A percentile compares a stretch with the other conserved stretches of the same genome.
Evolutionary conservation across 2,113 vertebrate species (phyloP).

Genomic region (Vulpes lagopus): DNA sequence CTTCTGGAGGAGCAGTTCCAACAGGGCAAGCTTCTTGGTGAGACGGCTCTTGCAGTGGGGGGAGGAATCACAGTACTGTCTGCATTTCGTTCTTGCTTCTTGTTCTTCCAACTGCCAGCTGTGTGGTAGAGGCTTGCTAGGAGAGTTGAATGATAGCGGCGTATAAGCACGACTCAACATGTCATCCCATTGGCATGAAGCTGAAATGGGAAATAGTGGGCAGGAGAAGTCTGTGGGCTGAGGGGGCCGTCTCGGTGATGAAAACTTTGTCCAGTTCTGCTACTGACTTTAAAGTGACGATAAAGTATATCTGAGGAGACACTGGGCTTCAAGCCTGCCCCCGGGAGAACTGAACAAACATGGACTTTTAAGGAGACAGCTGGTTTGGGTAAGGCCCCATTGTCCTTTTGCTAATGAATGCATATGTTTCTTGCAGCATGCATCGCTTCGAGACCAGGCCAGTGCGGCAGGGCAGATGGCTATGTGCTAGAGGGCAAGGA

Average conservation of each 20-base stretch:
- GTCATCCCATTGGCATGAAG: background rate
- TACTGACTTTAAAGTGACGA: constrained; percentile 89
- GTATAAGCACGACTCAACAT: background rate
- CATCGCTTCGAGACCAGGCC: constrained; percentile 96
- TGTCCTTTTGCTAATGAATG: constrained; percentile 42
- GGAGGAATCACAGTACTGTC: background rate
- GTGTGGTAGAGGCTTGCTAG: background rate
- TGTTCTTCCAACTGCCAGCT: background rate
- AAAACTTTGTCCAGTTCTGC: constrained; percentile 94
- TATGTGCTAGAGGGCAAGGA: constrained; percentile 98
- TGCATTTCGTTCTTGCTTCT: background rate
- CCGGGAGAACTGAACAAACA: background rate
- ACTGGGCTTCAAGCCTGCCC: background rate
- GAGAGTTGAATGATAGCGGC: background rate
- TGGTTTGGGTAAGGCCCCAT: background rate
- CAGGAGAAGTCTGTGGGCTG: background rate
- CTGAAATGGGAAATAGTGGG: background rate
- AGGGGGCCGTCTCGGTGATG: constrained; percentile 86
- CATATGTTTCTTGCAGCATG: constrained; percentile 90
- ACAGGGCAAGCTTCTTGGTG: constrained; percentile 98
- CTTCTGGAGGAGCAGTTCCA: constrained; percentile 98
- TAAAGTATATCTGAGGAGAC: constrained; percentile 88
- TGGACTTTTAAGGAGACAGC: background rate
- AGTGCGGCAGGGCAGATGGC: constrained; percentile 98
- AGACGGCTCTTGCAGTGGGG: constrained; percentile 75